phyloP scores from a whole-genome alignment of 92 coral and sea anemone genomes.

The Blastomussa wellsi region DNA sequence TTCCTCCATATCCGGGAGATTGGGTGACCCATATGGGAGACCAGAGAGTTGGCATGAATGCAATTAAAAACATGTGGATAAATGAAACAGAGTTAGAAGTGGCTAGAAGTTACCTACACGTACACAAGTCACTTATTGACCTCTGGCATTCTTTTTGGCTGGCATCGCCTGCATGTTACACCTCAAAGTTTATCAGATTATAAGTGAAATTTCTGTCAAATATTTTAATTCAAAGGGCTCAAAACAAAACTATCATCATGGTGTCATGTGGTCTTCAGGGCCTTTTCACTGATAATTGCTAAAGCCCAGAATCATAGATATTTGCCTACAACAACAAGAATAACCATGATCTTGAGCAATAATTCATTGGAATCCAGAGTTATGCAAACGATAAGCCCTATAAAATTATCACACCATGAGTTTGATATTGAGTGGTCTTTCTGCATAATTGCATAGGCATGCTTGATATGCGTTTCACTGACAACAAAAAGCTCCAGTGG shows the following conservation, averaged over 20 bases:
- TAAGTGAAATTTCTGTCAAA: not conserved
- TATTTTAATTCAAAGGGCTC: not conserved
- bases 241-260: not conserved
- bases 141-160: not conserved
- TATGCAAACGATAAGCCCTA: not conserved
- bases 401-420: not conserved
- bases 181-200: not conserved
- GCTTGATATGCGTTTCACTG: not conserved
- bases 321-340: slow-evolving; percentile 15
- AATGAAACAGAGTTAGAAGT: not conserved
- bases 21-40: too few species aligned
- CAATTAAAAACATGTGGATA: too few species aligned
- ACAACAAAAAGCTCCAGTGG: not conserved
- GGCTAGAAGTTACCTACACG: not conserved
- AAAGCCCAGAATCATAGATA: not conserved
- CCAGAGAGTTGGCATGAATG: too few species aligned
- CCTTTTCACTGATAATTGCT: not conserved
- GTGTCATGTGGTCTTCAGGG: not conserved
- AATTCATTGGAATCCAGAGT: not conserved
- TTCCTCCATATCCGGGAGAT: too few species aligned
- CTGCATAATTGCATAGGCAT: not conserved
- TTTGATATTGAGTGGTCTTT: not conserved
- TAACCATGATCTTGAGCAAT: not conserved
- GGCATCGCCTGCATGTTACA: not conserved
- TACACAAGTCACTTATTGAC: not conserved